Evolutionary conservation across 1,140 invertebrate species (phyloP), one percentile per base, ranked within the genome.

Genomic region (Heterodera schachtii): DNA sequence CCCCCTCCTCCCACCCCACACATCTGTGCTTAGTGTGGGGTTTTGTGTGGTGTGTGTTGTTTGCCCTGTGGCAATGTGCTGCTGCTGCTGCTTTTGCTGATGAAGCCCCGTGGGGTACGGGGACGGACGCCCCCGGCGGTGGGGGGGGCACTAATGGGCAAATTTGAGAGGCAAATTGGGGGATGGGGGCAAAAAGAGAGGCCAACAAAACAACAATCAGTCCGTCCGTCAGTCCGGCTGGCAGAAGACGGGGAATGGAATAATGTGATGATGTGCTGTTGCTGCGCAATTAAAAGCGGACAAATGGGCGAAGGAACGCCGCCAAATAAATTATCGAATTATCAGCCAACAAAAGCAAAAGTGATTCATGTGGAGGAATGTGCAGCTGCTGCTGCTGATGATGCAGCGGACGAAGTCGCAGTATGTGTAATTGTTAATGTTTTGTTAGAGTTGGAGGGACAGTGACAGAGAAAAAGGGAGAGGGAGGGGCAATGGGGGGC

Each of bases 231-330:
- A 52, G 52, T 52, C 52, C 52, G 52, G 52, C 52, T 16, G n/a
- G 19, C 31, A 31, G 31, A 31, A 31, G 31, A 31, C 31, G 31
- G 31, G 31, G 31, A 31, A 31, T 31, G 31, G 31, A 31, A 31
- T 31, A 31, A 31, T 31, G 31, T 31, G 31, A 70, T 70, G 67
- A 70, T 70, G 67, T 31, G 31, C 31, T 31, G 31, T 31, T 31
- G 31, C 31, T 70, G 67, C 67, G 67, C 67, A 70, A 70, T 70
- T 70, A 70, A 70, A 70, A 70, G 67, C 67, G 67, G 67, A 70
- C 67, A 70, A 21, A 43, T 43, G 21, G 67, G 41, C 31, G 31
- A 31, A 31, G 31, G 21, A 70, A 43, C 67, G 67, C 21, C 31
- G 31, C 31, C 21, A n/a, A 70, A 31, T 5, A 43, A 43, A 21